A percentile compares a stretch with the other conserved stretches of the same genome.
phyloP scores from a whole-genome alignment of 2,797 vertebrate genomes.

The Melanotaenia trifasciata region DNA sequence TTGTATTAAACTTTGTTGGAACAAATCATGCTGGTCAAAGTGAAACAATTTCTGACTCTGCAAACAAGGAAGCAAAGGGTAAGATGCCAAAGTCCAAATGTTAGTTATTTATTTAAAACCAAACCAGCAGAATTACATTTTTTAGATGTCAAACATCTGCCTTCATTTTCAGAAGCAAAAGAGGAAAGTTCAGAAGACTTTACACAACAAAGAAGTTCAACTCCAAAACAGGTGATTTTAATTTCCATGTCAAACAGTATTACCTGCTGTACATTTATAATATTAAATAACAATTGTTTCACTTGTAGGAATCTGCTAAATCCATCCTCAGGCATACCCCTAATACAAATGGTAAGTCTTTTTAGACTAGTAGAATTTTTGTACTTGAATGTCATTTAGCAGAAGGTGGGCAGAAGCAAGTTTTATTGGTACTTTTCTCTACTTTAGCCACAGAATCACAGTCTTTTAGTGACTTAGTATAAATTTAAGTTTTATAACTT shows the following conservation, averaged over 20 bases:
- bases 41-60: constrained; percentile 56
- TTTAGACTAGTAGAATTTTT: neutral
- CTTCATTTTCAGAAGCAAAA: constrained; percentile 34
- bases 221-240: constrained; percentile 68
- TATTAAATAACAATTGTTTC: neutral
- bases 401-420: neutral
- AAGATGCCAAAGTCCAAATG: constrained; percentile 4
- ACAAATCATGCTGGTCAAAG: constrained; percentile 63
- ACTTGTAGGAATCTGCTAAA: constrained; percentile 63
- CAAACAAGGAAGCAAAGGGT: constrained; percentile 71
- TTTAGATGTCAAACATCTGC: constrained; percentile 11
- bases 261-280: neutral
- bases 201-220: constrained; percentile 54
- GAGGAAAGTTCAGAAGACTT: constrained; percentile 35
- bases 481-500: neutral
- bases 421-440: neutral
- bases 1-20: constrained; percentile 79
- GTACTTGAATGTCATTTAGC: too few relatives aligned
- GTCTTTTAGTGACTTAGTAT: neutral
- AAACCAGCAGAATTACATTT: neutral
- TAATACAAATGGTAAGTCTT: constrained; percentile 62
- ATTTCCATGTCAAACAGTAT: constrained; percentile 6
- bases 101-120: neutral
- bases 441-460: neutral
- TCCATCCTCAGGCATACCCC: constrained; percentile 63